Base-by-base conservation (phyloP, 2,113 vertebrate species). In the Syngnathus typhle region DNA sequence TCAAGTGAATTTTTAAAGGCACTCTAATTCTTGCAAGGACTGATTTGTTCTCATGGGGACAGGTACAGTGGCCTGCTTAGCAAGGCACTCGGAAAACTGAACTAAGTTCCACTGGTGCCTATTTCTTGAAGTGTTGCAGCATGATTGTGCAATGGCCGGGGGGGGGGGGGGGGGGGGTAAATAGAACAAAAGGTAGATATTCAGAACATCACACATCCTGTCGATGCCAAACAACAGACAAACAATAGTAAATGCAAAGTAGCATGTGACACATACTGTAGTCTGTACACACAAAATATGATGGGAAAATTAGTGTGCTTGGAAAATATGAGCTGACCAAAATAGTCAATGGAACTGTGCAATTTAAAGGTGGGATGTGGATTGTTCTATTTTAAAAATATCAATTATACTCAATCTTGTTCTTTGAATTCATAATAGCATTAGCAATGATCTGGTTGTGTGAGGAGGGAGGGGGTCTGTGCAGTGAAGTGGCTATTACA, bases 1-100 rank as follows among this genome's bases (percentile, higher is more conserved):
- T 83, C 64, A 76, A 84, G 83, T 84, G 84, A 76, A 81, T 84
- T 87, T 84, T 84, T 84, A 88, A 87, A 87, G 84, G 81, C 84
- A 75, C 81, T 82, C 77, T 87, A 79, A 85, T 84, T 86, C 86
- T 78, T 82, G 71, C 73, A 72, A 43, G 70, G 78, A 69, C 76
- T 79, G 78, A 86, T 84, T 80, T 72, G 70, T 72, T 77, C 82
- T 80, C 79, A 43, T 16, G 72, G 78, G 79, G 81, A 77, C 58
- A 56, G 13, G 23, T 68, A 69, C 69, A 59, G 64, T 59, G 75
- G 77, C 65, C 64, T 72, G 69, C 73, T 77, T 77, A 73, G 59
- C 58, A 18, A 68, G 71, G 69, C 75, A 75, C 73, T 84, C 62
- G 67, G 64, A 66, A 69, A 76, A 72, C 69, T 61, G 63, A 67